Evolutionary conservation across 2,797 vertebrate species (phyloP).

Genomic region (Cynodonichthys magdalenae): DNA sequence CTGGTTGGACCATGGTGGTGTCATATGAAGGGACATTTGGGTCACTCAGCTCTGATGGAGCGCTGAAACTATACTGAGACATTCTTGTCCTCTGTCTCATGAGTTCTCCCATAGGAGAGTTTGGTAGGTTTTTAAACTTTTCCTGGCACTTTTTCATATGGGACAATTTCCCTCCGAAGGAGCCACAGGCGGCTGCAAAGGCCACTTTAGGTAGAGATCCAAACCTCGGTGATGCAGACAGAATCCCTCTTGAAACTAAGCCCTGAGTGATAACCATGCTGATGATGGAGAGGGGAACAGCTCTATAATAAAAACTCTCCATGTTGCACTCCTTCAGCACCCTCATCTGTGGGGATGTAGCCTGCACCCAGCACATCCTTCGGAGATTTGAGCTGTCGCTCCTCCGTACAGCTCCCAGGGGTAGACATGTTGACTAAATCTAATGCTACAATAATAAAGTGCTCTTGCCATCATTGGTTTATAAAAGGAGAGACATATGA

Average conservation of each 20-base stretch:
- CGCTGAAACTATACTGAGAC: constrained; percentile 43
- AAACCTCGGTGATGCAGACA: constrained; percentile 64
- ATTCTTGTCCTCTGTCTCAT: constrained; percentile 79
- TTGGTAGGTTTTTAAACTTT: constrained; percentile 90
- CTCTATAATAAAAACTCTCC: constrained; percentile 81
- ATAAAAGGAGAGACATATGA: accelerated
- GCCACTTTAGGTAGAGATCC: constrained; percentile 74
- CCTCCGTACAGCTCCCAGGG: constrained; percentile 46
- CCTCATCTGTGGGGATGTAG: constrained; percentile 85
- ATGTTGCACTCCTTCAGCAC: constrained; percentile 86
- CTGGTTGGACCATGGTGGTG: constrained; percentile 48
- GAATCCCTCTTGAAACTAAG: constrained; percentile 65
- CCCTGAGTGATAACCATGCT: constrained; percentile 70
- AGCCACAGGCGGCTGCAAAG: constrained; percentile 79
- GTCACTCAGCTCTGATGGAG: constrained; percentile 65
- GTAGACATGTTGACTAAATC: constrained; percentile 60
- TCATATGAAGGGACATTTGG: constrained; percentile 54
- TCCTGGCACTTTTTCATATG: constrained; percentile 89
- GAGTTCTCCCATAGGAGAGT: constrained; percentile 89
- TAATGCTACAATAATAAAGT: background rate
- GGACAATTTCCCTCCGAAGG: constrained; percentile 89
- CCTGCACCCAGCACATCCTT: constrained; percentile 74
- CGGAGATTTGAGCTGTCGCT: too few relatives aligned
- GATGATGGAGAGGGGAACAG: constrained; percentile 69
- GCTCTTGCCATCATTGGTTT: background rate